Conservation (phyloP, 1,140 invertebrate species). For the Epicauta chinensis region DNA sequence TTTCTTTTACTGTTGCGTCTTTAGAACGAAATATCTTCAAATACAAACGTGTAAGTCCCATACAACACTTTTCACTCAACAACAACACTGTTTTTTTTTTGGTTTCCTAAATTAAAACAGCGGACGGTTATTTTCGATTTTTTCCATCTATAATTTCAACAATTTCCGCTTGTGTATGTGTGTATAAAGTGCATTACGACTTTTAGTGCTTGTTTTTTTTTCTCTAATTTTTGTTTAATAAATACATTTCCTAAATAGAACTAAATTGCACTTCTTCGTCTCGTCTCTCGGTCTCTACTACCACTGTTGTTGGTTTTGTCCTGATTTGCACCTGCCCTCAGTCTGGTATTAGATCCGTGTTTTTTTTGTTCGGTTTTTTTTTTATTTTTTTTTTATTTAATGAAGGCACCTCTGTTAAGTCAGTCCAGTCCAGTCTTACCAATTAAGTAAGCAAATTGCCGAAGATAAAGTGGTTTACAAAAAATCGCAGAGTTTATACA, state of each 20-base stretch:
- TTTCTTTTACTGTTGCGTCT: conserved; percentile 2
- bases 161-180: too few species aligned
- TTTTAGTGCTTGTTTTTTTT: too few species aligned
- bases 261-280: conserved; percentile 35
- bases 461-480: conserved; percentile 38
- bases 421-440: conserved; percentile 44
- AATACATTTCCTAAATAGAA: conserved; percentile 16
- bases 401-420: conserved; percentile 42
- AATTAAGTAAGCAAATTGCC: conserved; percentile 40
- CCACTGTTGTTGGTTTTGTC: conserved; percentile 27
- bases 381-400: conserved; percentile 33
- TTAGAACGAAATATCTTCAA: too few species aligned
- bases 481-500: conserved; percentile 35
- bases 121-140: background rate
- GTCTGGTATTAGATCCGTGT: conserved; percentile 36
- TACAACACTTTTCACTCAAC: too few species aligned
- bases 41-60: too few species aligned
- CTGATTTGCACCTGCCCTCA: conserved; percentile 36
- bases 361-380: conserved; percentile 34
- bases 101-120: too few species aligned
- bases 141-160: background rate
- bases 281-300: conserved; percentile 8
- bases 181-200: too few species aligned
- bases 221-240: background rate
- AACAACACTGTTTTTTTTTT: too few species aligned